Evolutionary conservation across 1,140 invertebrate species (phyloP), one percentile per base, ranked within the genome.

Genomic region (Pectinophora gossypiella): DNA sequence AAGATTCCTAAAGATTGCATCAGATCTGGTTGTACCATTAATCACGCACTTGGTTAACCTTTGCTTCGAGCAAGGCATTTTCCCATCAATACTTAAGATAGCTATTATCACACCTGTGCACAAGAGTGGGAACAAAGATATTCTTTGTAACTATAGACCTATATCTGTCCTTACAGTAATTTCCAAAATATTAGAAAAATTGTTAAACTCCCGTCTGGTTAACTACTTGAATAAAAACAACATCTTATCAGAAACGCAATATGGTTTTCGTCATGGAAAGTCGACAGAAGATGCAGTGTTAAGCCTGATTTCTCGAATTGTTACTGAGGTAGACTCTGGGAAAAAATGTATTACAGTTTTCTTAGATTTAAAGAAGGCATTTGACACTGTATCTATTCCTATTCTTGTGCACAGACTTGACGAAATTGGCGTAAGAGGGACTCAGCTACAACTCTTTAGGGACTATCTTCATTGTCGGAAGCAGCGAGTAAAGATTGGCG

Each of bases 301-400:
- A 19, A 13, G 18, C 0, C 36, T 54, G 2, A 48, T 46, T 22
- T 43, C 18, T 19, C 9, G n/a, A 13, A 12, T 48, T 15, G 19
- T 19, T 16, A 18, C 7, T 4, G 15, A 55, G 22, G 23, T 59
- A 4, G 54, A 62, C 47, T 22, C 40, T 40, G 47, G 51, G 23
- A 32, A 48, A 40, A 57, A 60, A 49, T 48, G 36, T 19, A 40
- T 55, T 22, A 51, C 38, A 19, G 44, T 69, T 16, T 70, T 64
- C 36, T 23, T 63, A 13, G 61, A 66, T 44, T 36, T 68, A 10
- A 44, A 20, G n/a, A n/a, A n/a, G n/a, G n/a, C n/a, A n/a, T n/a
- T n/a, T n/a, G n/a, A n/a, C n/a, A n/a, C n/a, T n/a, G 57, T 68
- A 3, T 46, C 54, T 40, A 43, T 66, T 19, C 19, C 42, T 7